Percentiles rank a stretch among this genome's conserved stretches.
Evolutionary conservation across 30 jellyfish, hydroid and myxozoan genomes (phyloP).

Genomic region (Aurelia sp.): DNA sequence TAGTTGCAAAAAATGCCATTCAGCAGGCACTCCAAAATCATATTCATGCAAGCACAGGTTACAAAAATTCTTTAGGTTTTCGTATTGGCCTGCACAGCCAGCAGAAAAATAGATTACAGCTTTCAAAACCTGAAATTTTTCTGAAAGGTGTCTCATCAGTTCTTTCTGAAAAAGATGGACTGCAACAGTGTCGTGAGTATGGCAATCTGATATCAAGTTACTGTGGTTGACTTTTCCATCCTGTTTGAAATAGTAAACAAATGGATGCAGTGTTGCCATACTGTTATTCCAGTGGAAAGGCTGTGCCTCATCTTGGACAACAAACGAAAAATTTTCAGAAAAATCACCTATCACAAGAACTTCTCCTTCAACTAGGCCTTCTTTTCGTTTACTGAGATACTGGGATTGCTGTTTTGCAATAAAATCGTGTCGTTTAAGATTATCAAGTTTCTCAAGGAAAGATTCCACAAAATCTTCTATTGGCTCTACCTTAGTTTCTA

Average conservation of each 20-base stretch:
- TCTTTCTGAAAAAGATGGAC: background rate
- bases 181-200: conserved; percentile 19
- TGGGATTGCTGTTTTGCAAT: conserved; percentile 48
- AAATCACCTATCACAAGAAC: conserved; percentile 48
- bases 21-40: conserved; percentile 45
- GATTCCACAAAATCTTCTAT: conserved; percentile 14
- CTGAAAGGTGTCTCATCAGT: background rate
- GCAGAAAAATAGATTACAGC: conserved; percentile 25
- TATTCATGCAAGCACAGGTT: conserved; percentile 41
- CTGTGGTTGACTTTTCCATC: background rate
- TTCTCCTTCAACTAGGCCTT: conserved; percentile 4
- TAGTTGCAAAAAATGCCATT: conserved; percentile 62
- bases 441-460: background rate
- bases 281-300: conserved; percentile 36
- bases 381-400: background rate
- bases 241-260: conserved; percentile 10
- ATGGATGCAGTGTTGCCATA: conserved; percentile 58
- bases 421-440: conserved; percentile 38
- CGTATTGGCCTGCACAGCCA: conserved; percentile 58
- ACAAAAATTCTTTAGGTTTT: conserved; percentile 3
- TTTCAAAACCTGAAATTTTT: background rate
- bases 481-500: conserved; percentile 32
- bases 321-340: conserved; percentile 43
- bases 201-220: conserved; percentile 45
- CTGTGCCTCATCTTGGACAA: conserved; percentile 48